phyloP scores from a whole-genome alignment of 2,113 vertebrate species.

The Prunella fulvescens region DNA sequence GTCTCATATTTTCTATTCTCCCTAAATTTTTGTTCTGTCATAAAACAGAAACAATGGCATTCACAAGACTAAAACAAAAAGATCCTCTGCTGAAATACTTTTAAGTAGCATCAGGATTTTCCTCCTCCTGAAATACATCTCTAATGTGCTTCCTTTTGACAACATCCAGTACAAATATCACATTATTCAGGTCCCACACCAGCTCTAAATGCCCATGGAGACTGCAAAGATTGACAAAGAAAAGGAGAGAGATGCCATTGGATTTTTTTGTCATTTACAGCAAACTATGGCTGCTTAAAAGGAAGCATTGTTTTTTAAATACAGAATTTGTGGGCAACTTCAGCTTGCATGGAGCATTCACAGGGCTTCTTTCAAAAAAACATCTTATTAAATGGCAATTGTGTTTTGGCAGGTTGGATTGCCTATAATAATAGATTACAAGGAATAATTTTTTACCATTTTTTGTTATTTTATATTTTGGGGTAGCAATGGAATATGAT shows the following conservation, averaged over 20 bases:
- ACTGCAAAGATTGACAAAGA: not conserved
- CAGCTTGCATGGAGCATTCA: not conserved
- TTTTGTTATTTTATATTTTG: not conserved
- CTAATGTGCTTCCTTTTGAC: not conserved
- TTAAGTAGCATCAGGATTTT: not conserved
- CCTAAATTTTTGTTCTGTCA: not conserved
- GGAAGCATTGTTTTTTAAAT: not conserved
- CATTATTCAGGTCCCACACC: not conserved
- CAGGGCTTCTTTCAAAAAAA: not conserved
- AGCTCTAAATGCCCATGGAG: not conserved
- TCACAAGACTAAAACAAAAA: not conserved
- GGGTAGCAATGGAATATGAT: not conserved
- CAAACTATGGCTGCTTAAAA: not conserved
- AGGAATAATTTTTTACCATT: not conserved
- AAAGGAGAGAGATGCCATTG: not conserved
- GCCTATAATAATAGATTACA: slow-evolving; percentile 15
- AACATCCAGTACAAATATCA: not conserved
- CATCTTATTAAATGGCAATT: slow-evolving; percentile 20
- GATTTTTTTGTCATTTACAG: not conserved
- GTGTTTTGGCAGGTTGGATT: slow-evolving; percentile 39
- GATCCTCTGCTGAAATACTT: not conserved
- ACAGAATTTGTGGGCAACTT: not conserved
- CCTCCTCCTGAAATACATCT: not conserved
- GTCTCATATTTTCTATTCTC: not conserved
- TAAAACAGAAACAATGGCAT: not conserved